Base-by-base conservation (phyloP, 2,888 invertebrate species). In the Oegoconia quadripuncta region DNA sequence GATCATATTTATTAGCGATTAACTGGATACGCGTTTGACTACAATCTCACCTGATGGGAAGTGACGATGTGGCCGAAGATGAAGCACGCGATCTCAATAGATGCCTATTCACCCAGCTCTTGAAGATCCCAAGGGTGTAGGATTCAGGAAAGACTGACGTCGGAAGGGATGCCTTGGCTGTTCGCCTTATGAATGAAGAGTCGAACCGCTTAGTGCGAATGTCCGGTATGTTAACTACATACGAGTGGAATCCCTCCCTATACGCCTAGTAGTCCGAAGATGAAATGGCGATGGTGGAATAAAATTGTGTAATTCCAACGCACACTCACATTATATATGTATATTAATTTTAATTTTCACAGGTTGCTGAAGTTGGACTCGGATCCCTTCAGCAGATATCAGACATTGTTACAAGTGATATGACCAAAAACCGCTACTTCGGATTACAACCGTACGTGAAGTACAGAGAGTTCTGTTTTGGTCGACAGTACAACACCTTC, bases 391-490 rank as follows among this genome's bases (percentile, higher is more conserved):
- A 69, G 41, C 18, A 23, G 13, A 50, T 56, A 0, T 42, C 53
- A 0, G 72, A 71, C 16, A 41, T 65, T 0, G 16, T 53, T 1
- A 51, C 65, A 0, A 66, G 50, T 38, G 73, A 72, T 28, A 27
- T 70, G 3, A 47, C 55, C 2, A 72, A 71, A 38, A 56, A 93
- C 39, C 90, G 95, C 41, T 94, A 95, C 66, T 93, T 93, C 52
- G 95, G 94, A 37, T 87, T 95, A 41, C 94, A 94, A 23, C 93
- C 94, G n/a, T 95, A 95, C 71, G 93, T 93, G 90, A 93, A 94
- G 65, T 95, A 92, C 77, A 90, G 93, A 46, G 92, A 93, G 72
- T 92, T 91, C 83, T 95, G 94, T 57, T 93, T 93, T 1, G 83
- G 93, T 32, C 91, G 92, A 6, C 88, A 88, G 17, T 90, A 91